Base-by-base conservation (phyloP, 2,113 vertebrate genomes). In the Hippocampus mohnikei region DNA sequence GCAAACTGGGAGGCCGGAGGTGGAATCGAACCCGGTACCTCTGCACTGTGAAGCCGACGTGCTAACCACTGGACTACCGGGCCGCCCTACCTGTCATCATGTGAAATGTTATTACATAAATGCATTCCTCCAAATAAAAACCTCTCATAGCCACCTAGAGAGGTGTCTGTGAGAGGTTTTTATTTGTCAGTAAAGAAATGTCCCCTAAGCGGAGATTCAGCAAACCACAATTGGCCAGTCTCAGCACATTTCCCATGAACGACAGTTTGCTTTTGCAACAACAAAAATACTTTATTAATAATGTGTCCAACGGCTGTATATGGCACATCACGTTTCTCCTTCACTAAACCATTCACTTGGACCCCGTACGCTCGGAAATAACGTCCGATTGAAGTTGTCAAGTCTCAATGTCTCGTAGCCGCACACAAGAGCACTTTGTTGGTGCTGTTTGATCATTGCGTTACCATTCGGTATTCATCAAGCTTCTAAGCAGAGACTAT, bases 401-500 rank as follows among this genome's bases (percentile, higher is more conserved):
- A 74, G 66, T 83, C 77, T 85, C 75, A 84, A 60, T 71, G 15
- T 70, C 78, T 78, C 66, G 63, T 67, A 74, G 69, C 70, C 11
- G 69, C 70, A 59, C 2, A 42, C 76, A 56, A 71, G 78, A 82
- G 79, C 62, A 63, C 73, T 58, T 48, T 67, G 66, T 81, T 87
- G 61, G 8, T 64, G 75, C 81, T 65, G 84, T 88, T 91, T 90
- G 89, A 90, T 91, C 89, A 88, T 77, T 77, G 83, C 84, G 81
- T 68, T 74, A 76, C 74, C 66, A 73, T 78, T 91, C 84, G 83
- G 82, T 89, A 89, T 91, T 91, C 88, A 91, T 86, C 81, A 86
- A 80, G 69, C 82, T 71, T 85, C 76, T 77, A 84, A 88, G 82
- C 75, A 86, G 79, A 87, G 81, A 84, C 82, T 86, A 81, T 88